phyloP scores from a whole-genome alignment of 2,113 vertebrate genomes.

The Cromileptes altivelis region DNA sequence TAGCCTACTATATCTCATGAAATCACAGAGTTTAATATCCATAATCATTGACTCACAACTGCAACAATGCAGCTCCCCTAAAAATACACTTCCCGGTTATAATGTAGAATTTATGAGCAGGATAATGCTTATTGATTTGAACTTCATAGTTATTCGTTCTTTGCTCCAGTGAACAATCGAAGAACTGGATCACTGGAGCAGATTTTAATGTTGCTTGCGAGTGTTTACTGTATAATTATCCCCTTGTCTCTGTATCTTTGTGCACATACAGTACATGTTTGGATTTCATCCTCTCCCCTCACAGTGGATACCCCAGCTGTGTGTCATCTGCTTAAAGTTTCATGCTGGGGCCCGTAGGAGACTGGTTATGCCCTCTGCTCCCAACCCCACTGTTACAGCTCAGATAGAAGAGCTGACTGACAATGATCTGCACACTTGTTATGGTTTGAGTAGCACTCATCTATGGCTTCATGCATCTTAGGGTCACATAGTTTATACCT shows the following conservation, averaged over 20 bases:
- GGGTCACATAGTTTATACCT: conserved; percentile 33
- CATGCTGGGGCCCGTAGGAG: conserved; percentile 16
- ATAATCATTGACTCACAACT: conserved; percentile 10
- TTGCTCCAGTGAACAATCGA: conserved; percentile 55
- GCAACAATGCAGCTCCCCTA: conserved; percentile 12
- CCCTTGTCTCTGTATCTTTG: not conserved
- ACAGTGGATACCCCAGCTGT: conserved; percentile 15
- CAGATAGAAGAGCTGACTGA: not conserved
- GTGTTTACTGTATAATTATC: not conserved
- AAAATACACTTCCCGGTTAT: conserved; percentile 44
- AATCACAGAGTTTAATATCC: conserved; percentile 4
- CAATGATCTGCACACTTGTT: conserved; percentile 21
- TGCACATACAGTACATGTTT: not conserved
- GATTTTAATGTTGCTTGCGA: conserved; percentile 37
- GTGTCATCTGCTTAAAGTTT: conserved; percentile 33
- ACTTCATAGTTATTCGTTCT: conserved; percentile 46
- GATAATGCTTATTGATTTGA: conserved; percentile 73
- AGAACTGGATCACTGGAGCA: conserved; percentile 46
- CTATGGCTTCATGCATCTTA: conserved; percentile 6
- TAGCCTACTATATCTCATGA: conserved; percentile 1
- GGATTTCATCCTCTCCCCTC: not conserved
- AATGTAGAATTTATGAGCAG: conserved; percentile 62
- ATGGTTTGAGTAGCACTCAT: conserved; percentile 10
- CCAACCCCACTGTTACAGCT: not conserved
- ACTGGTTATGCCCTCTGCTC: not conserved